These are phyloP conservation scores for Acanthis flammea DNA, from an alignment of 2,797 vertebrate genomes.

Conservation along the genomic window DNA sequence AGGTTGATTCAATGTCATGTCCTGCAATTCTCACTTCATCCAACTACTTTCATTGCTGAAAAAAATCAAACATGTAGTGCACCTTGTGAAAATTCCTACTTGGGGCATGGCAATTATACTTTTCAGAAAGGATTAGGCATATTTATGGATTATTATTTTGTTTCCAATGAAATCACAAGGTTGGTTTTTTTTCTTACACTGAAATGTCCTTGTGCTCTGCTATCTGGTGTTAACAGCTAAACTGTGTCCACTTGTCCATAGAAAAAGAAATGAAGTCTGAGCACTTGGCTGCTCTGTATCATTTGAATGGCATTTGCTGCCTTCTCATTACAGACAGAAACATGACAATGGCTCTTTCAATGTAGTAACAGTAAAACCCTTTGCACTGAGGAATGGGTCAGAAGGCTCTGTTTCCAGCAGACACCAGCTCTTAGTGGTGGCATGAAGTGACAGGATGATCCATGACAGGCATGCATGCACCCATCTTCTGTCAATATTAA, in stretches of 20 bases:
- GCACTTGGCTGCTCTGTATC: background rate
- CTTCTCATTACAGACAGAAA: background rate
- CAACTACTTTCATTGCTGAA: background rate
- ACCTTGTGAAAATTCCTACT: background rate
- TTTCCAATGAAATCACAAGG: background rate
- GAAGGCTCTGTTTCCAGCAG: background rate
- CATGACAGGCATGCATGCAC: background rate
- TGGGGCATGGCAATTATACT: background rate
- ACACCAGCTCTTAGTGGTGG: background rate
- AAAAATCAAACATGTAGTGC: background rate
- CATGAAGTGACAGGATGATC: background rate
- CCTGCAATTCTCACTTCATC: background rate
- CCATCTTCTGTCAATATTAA: background rate
- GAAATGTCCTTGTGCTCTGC: background rate
- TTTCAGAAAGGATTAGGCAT: background rate
- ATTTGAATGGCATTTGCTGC: background rate
- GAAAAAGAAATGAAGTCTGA: background rate
- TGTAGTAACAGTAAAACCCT: background rate
- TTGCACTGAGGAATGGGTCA: background rate
- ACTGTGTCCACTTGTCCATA: background rate
- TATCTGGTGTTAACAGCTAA: background rate
- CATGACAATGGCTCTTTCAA: background rate
- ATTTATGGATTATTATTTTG: background rate
- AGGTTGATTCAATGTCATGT: background rate
- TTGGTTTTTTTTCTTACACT: background rate